Base-by-base conservation (phyloP, 2,797 vertebrate genomes). In the Gambelia wislizenii region DNA sequence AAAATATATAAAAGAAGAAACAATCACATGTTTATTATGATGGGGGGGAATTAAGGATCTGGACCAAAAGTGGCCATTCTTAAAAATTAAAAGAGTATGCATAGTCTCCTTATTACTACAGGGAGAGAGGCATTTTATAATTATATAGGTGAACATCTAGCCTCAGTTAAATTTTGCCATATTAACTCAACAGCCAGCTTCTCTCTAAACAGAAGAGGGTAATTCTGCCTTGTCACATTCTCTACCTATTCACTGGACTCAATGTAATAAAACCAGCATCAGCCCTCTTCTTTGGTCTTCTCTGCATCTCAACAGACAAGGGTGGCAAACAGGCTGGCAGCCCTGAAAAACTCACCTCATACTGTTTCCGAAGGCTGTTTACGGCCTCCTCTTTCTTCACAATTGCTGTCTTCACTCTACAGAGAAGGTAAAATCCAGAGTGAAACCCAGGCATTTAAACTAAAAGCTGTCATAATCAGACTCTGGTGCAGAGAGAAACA, bases 311-410 rank as follows among this genome's bases (percentile, higher is more conserved):
- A 22, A 16, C 25, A 42, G 36, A 87, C 25, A 54, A 22, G 70
- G 2, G n/a, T n/a, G n/a, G 54, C 16, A 1, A 25, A 0, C 0
- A 69, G 22, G 7, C 47, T 61, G 42, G 30, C 0, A 0, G 25
- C 39, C 0, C 16, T 69, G 4, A 13, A 4, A 36, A 47, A 61
- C 97, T 97, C 91, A 99, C 99, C 96, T 99, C 98, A 0, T 98
- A 97, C 93, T 99, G 98, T 88, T 97, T 98, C 70, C 98, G 96
- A 2, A 99, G 97, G 89, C 94, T 97, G 92, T 86, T 98, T 87
- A 99, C 97, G 0, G 97, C 97, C 90, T 98, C 98, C 88, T 99
- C 98, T 95, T 99, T 99, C 96, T 97, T 98, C 87, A 97, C 95
- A 42, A 99, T 97, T 0, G 99, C 99, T 0, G 95, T 93, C 95